Evolutionary conservation across 2,888 invertebrate genomes (phyloP), one percentile per base, ranked within the genome.

Genomic region (Phragmatobia fuliginosa): DNA sequence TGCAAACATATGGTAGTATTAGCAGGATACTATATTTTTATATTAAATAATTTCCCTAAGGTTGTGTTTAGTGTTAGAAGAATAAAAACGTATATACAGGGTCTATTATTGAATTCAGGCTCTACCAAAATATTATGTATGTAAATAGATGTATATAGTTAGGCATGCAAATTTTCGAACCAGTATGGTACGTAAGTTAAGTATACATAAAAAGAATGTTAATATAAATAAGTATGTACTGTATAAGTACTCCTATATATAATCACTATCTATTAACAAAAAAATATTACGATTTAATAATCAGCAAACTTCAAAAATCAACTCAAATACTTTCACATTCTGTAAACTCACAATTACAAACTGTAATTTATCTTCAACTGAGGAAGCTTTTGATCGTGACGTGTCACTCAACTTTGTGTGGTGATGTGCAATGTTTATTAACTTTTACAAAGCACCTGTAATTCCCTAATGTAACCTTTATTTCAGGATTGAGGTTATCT

Each of bases 301-400:
- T n/a, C 25, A 52, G 8, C 10, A 11, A 2, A 28, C 11, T 52
- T 52, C 11, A 56, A 14, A 28, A 56, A 56, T 6, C 14, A 56
- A 16, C 16, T 56, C 2, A 56, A 16, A 11, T 16, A 25, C 16
- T 28, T 28, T 21, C 58, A 56, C 32, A 25, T 32, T 36, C n/a
- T 14, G 59, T 21, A n/a, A 59, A 60, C 36, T 64, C 36, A 71
- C 70, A 70, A 73, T 73, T 73, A 71, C 68, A 62, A 79, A 79
- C 73, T 72, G 68, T 82, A 75, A 80, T 77, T 74, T 78, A 72
- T 72, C 70, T 60, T 25, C 70, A 66, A 75, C 75, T 68, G 56
- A 68, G 71, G 33, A 68, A 73, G 49, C 68, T 78, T 79, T 80
- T 80, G 81, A 79, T 78, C 76, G 68, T 71, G 69, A 67, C 59